Evolutionary conservation across 1,140 invertebrate species (phyloP).

Genomic region (Chionoecetes opilio): DNA sequence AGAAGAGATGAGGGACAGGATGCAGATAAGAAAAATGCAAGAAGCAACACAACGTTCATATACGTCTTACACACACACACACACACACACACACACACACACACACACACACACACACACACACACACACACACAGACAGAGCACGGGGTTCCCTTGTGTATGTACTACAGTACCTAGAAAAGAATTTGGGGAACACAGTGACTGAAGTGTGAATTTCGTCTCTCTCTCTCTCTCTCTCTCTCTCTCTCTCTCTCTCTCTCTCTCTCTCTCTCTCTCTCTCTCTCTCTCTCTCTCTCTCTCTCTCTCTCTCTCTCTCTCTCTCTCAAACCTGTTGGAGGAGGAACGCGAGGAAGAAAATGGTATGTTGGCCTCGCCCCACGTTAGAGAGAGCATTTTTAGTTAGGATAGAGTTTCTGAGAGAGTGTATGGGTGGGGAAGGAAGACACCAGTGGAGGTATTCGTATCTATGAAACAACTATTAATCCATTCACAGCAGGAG

Average conservation of each 20-base stretch:
- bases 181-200: background rate
- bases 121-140: background rate
- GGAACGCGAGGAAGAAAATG: background rate
- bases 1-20: too few species aligned
- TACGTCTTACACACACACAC: too few species aligned
- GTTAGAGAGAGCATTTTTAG: background rate
- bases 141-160: background rate
- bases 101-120: slow-evolving; percentile 12
- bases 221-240: background rate
- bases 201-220: background rate
- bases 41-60: too few species aligned
- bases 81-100: too few species aligned
- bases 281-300: background rate
- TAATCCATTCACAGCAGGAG: too few species aligned
- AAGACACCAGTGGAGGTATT: too few species aligned
- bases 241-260: slow-evolving; percentile 27
- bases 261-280: slow-evolving; percentile 25
- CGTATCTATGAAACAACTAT: too few species aligned
- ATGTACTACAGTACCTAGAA: too few species aligned
- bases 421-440: too few species aligned
- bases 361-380: background rate
- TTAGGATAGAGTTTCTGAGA: too few species aligned
- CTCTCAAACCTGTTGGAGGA: slow-evolving; percentile 2
- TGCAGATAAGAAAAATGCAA: too few species aligned
- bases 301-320: slow-evolving; percentile 11